phyloP scores from a whole-genome alignment of 2,888 invertebrate species.

The Phymatocera aterrima region DNA sequence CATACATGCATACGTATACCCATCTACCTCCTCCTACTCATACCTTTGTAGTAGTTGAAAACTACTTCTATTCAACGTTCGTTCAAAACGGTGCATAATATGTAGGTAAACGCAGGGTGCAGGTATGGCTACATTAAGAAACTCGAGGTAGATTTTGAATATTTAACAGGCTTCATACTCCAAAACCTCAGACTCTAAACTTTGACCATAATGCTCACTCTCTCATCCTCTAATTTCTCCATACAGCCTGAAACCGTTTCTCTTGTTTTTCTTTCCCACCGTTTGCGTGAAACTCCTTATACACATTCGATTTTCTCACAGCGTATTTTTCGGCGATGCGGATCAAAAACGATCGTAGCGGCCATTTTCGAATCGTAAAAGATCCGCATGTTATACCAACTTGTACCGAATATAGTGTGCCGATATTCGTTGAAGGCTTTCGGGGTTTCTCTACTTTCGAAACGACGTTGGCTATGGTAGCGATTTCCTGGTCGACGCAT shows the following conservation, averaged over 20 bases:
- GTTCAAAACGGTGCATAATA: slow-evolving; percentile 16
- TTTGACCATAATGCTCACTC: slow-evolving; percentile 16
- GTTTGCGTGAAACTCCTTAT: no score
- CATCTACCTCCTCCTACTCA: no score
- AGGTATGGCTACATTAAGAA: neutral
- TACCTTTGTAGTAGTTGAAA: slow-evolving; percentile 37
- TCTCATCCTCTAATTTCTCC: slow-evolving; percentile 15
- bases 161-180: slow-evolving; percentile 30
- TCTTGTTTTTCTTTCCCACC: no score
- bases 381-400: no score
- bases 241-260: neutral
- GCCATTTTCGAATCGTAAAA: no score
- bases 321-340: no score
- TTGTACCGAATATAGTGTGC: no score
- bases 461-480: slow-evolving; percentile 14
- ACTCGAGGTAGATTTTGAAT: neutral
- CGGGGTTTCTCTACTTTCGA: neutral
- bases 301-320: no score
- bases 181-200: slow-evolving; percentile 1
- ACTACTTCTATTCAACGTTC: slow-evolving; percentile 31
- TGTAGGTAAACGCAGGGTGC: neutral
- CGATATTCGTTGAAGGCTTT: neutral
- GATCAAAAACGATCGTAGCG: neutral
- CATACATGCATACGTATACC: no score
- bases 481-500: slow-evolving; percentile 24